Evolutionary conservation across 2,797 vertebrate genomes (phyloP), one percentile per base, ranked within the genome.

Genomic region (Alca torda): DNA sequence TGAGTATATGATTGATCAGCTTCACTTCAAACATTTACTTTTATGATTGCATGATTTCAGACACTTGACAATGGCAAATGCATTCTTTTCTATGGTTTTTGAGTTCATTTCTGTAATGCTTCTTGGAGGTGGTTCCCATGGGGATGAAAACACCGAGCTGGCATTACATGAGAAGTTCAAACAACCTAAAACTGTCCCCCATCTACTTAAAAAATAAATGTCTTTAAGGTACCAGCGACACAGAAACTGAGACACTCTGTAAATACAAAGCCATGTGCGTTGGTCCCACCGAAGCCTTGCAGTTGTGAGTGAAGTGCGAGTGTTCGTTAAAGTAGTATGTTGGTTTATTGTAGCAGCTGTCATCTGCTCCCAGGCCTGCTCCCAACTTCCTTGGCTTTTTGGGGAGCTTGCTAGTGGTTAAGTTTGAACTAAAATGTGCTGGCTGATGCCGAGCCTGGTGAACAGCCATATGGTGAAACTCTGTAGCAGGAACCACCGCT

Each of bases 251-350:
- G 45, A 30, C 19, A 1, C 16, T 56, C 79, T 13, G 19, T 43
- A 33, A 60, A 45, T 20, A 33, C 65, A 28, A 48, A 80, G 31
- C 31, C 65, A 5, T 0, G 12, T 30, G 65, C 4, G 11, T 24
- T 13, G n/a, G 10, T 79, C 15, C 8, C 54, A 6, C 21, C 1
- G 4, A 61, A 82, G 39, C n/a, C 11, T 26, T 21, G 0, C 1
- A 19, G 59, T 3, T 37, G 51, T 6, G 41, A 48, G 56, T 11
- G 59, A 72, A 59, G 50, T 4, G 35, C 21, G 13, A 56, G 64
- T 2, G 2, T 37, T 35, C 0, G 18, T 16, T 63, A 10, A 1
- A n/a, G 11, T 2, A 4, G 4, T 21, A 10, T 0, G 6, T 64
- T 20, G 11, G 8, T 45, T 33, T 43, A 11, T 63, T 12, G 26